phyloP scores from a whole-genome alignment of 2,113 vertebrate species.

The Ceyx margarethae region DNA sequence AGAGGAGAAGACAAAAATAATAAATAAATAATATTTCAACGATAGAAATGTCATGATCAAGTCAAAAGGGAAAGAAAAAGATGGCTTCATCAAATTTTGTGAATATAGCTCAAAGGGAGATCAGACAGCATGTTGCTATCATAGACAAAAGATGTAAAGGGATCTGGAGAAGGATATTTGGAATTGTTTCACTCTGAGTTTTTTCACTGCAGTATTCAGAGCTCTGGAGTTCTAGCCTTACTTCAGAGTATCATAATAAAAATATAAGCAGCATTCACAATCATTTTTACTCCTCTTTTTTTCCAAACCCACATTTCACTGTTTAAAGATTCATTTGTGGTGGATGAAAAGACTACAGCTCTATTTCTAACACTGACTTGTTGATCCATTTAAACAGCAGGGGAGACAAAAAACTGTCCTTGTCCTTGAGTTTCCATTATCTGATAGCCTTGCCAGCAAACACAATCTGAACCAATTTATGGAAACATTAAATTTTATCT shows the following conservation, averaged over 20 bases:
- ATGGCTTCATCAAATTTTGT: background rate
- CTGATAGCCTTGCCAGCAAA: background rate
- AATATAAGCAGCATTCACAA: background rate
- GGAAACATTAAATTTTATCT: background rate
- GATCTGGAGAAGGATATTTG: background rate
- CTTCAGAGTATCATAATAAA: background rate
- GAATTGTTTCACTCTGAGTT: background rate
- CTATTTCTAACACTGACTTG: background rate
- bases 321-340: background rate
- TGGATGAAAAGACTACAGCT: background rate
- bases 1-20: background rate
- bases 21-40: constrained; percentile 5
- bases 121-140: background rate
- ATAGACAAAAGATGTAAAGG: background rate
- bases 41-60: background rate
- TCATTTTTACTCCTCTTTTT: background rate
- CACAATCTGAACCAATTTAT: background rate
- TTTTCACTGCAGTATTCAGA: background rate
- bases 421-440: background rate
- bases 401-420: background rate
- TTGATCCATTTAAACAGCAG: background rate
- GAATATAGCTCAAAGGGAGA: background rate
- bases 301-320: background rate
- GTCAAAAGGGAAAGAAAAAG: background rate
- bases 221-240: background rate